Conservation (phyloP, 2,797 vertebrate genomes). For the Sparidentex hasta region DNA sequence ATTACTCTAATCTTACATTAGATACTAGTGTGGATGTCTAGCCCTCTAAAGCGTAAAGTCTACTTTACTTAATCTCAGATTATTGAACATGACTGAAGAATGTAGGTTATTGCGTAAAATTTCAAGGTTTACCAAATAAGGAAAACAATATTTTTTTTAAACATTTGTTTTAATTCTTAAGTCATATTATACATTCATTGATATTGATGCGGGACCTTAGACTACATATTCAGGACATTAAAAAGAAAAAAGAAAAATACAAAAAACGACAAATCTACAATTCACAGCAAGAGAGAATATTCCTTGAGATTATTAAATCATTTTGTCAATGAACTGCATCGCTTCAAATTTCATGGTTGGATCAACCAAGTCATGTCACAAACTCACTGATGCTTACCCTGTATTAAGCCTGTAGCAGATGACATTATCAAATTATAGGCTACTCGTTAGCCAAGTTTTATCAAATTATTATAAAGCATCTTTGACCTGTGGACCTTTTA, state of each 20-base stretch:
- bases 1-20: slow-evolving; percentile 58
- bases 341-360: not conserved
- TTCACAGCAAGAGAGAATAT: too few species aligned
- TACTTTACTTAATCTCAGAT: slow-evolving; percentile 51
- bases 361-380: too few species aligned
- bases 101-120: slow-evolving; percentile 28
- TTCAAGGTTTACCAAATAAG: not conserved
- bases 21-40: slow-evolving; percentile 36
- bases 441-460: too few species aligned
- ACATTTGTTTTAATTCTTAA: not conserved
- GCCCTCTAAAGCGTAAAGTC: slow-evolving; percentile 30
- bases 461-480: too few species aligned
- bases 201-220: slow-evolving; percentile 1
- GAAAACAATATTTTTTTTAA: not conserved
- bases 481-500: too few species aligned
- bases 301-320: too few species aligned
- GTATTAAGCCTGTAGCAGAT: too few species aligned
- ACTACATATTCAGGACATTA: too few species aligned
- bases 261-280: too few species aligned
- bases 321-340: not conserved
- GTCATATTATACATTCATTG: not conserved
- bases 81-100: slow-evolving; percentile 33
- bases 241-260: too few species aligned
- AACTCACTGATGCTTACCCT: too few species aligned
- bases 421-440: too few species aligned